phyloP scores from a whole-genome alignment of 1,140 invertebrate species.

The Bilobella aurantiaca region DNA sequence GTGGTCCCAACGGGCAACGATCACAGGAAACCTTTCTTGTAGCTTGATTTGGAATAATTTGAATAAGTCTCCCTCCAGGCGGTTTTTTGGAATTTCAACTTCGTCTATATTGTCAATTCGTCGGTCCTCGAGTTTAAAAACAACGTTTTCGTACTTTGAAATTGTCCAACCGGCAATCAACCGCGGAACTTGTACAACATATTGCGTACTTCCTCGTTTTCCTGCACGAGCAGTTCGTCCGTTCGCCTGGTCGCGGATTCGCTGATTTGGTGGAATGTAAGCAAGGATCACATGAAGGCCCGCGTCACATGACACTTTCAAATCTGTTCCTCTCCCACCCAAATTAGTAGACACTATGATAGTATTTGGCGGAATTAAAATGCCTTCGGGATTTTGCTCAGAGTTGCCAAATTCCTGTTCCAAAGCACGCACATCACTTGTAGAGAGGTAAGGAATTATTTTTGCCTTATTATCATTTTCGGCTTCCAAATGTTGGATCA shows the following conservation, averaged over 20 bases:
- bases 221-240: conserved; percentile 33
- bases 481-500: neutral
- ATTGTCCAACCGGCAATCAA: neutral
- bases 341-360: conserved; percentile 40
- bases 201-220: conserved; percentile 16
- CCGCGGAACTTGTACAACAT: neutral
- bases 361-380: neutral
- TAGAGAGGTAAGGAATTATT: neutral
- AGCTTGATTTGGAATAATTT: neutral
- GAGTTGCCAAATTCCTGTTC: neutral
- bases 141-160: neutral
- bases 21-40: neutral
- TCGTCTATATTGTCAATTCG: conserved; percentile 1
- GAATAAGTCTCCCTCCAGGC: conserved; percentile 7
- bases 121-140: neutral
- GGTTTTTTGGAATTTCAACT: neutral
- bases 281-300: conserved; percentile 34
- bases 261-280: conserved; percentile 31
- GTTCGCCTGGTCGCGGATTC: conserved; percentile 33
- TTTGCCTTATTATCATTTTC: neutral
- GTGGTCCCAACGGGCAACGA: neutral
- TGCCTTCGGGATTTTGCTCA: neutral
- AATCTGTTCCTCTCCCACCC: conserved; percentile 41
- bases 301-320: conserved; percentile 34
- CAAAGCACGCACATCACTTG: neutral